These are phyloP conservation scores for Ophioderma brevispina DNA, from an alignment of 35 echinoderm and acorn worm genomes.

Conservation along the genomic window DNA sequence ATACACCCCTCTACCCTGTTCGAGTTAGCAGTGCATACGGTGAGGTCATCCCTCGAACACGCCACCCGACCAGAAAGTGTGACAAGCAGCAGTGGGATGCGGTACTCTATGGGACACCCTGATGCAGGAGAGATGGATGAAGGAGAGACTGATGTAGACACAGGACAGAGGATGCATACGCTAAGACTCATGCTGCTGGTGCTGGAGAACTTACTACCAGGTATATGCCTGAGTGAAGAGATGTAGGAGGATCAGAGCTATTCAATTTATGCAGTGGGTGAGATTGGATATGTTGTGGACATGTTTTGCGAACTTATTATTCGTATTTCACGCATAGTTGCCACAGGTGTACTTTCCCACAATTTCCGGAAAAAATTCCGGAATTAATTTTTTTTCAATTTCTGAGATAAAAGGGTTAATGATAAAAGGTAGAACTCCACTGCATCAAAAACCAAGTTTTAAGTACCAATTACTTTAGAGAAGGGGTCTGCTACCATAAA, in stretches of 20 bases:
- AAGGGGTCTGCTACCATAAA: too few species aligned
- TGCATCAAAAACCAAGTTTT: too few species aligned
- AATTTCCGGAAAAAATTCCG: too few species aligned
- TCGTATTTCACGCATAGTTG: too few species aligned
- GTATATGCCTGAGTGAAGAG: conserved; percentile 89
- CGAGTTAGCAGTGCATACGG: conserved; percentile 97
- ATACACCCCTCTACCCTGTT: neutral
- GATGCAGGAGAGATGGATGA: conserved; percentile 56
- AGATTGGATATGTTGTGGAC: too few species aligned
- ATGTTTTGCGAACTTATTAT: too few species aligned
- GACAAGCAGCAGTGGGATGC: conserved; percentile 56
- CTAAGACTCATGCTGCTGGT: conserved; percentile 77
- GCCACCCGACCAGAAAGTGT: conserved; percentile 61
- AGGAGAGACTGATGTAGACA: conserved; percentile 61
- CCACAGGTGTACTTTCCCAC: too few species aligned
- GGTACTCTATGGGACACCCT: conserved; percentile 35
- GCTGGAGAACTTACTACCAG: conserved; percentile 90
- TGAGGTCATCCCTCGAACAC: conserved; percentile 69
- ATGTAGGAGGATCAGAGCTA: conserved; percentile 93
- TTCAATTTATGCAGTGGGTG: conserved; percentile 99
- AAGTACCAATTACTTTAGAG: too few species aligned
- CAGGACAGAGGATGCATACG: conserved; percentile 75
- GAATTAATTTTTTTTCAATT: too few species aligned
- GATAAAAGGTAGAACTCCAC: too few species aligned
- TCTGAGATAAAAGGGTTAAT: too few species aligned